Conservation (phyloP, 2,797 vertebrate genomes). For the Neosilurus hyrtlii region DNA sequence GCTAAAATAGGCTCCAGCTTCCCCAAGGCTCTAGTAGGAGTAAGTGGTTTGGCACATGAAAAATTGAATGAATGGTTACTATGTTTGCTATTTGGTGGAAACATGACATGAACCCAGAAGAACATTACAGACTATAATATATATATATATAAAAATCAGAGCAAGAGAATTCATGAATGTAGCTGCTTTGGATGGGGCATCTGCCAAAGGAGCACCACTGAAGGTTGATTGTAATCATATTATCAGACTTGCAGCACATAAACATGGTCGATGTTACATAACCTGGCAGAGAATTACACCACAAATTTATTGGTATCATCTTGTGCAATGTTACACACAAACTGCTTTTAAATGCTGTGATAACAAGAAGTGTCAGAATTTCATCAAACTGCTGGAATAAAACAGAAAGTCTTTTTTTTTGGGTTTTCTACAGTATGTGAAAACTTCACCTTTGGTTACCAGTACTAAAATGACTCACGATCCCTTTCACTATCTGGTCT, state of each 20-base stretch:
- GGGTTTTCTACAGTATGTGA: not conserved
- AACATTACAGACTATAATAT: no score
- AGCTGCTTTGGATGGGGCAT: not conserved
- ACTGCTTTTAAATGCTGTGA: no score
- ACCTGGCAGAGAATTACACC: not conserved
- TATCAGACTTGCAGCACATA: not conserved
- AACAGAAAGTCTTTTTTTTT: not conserved
- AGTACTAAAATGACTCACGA: not conserved
- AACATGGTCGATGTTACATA: not conserved
- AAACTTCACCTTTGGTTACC: not conserved
- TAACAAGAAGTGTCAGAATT: no score
- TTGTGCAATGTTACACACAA: not conserved
- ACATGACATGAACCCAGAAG: no score
- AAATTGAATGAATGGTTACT: no score
- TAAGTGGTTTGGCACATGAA: no score
- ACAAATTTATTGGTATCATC: not conserved
- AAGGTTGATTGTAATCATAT: no score
- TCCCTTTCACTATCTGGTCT: not conserved
- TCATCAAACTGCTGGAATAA: not conserved
- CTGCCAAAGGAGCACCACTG: not conserved
- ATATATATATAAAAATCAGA: no score
- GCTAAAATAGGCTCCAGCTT: no score
- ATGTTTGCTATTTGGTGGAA: no score
- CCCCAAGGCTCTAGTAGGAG: no score
- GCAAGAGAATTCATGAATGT: no score